Evolutionary conservation across 2,797 vertebrate genomes (phyloP).

Genomic region (Sebastes matsubarae): DNA sequence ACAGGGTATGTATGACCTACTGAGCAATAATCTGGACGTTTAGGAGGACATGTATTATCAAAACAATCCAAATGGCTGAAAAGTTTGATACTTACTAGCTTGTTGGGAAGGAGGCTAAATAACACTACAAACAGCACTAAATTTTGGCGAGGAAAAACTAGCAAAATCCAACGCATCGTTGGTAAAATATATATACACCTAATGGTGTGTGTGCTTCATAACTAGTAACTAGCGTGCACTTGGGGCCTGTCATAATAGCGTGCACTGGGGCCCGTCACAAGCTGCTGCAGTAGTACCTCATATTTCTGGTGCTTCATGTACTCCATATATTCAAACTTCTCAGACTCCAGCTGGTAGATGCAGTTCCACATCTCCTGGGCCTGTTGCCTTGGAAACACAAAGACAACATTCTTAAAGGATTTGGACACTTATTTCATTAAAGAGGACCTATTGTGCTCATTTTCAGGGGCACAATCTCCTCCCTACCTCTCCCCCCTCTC

Average conservation of each 20-base stretch:
- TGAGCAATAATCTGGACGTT: no score
- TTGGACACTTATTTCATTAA: no score
- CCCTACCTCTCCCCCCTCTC: no score
- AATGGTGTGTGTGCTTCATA: background rate
- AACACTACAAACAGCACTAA: no score
- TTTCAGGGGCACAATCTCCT: no score
- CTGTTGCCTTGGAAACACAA: conserved; percentile 75
- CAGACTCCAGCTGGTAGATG: conserved; percentile 91
- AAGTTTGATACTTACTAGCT: no score
- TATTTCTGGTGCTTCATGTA: conserved; percentile 91
- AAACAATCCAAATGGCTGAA: no score
- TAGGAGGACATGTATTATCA: no score
- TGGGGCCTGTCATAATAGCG: background rate
- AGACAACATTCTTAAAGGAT: background rate
- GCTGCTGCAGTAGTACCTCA: conserved; percentile 77
- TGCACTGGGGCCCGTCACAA: background rate
- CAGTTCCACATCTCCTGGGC: conserved; percentile 90
- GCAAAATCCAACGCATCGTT: background rate
- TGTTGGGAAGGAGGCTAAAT: no score
- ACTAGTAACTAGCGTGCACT: background rate
- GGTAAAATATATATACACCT: background rate
- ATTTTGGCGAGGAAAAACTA: no score
- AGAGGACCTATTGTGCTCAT: no score
- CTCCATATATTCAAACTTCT: conserved; percentile 91
- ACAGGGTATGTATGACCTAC: no score